These are phyloP conservation scores for Pogonocherus hispidulus DNA, from an alignment of 2,888 invertebrate genomes.

Conservation along the genomic window DNA sequence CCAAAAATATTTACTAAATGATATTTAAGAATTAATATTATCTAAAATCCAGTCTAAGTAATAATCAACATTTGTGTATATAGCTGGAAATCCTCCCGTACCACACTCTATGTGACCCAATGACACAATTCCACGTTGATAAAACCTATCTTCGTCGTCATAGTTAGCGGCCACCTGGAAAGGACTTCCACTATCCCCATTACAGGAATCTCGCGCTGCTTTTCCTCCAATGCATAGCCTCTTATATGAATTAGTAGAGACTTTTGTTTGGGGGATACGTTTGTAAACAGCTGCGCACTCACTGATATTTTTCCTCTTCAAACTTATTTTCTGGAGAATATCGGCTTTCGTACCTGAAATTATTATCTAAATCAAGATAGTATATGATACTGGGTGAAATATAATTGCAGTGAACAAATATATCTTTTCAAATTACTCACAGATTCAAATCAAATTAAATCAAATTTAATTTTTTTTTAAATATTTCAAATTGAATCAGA, in stretches of 20 bases:
- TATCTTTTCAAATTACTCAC: too few relatives aligned
- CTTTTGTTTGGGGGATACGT: conserved; percentile 45
- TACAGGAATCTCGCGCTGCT: conserved; percentile 73
- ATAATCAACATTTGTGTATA: neutral
- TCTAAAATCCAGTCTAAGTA: neutral
- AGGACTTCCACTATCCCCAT: conserved; percentile 79
- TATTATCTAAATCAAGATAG: neutral
- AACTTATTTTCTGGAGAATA: conserved; percentile 65
- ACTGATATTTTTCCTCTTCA: conserved; percentile 63
- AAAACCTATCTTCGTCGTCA: conserved; percentile 66
- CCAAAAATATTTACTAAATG: too few relatives aligned
- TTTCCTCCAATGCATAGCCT: conserved; percentile 76
- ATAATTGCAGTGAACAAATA: too few relatives aligned
- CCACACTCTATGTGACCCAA: conserved; percentile 68
- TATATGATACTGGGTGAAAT: too few relatives aligned
- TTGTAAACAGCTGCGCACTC: conserved; percentile 58
- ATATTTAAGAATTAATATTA: neutral
- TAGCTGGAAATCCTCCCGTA: conserved; percentile 61
- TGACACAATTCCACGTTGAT: conserved; percentile 68
- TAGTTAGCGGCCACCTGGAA: conserved; percentile 67
- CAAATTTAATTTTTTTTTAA: too few relatives aligned
- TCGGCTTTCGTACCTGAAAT: conserved; percentile 54
- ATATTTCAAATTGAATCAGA: too few relatives aligned
- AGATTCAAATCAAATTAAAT: too few relatives aligned
- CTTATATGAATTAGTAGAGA: conserved; percentile 51